These are phyloP conservation scores for Brachymystax lenok DNA, from an alignment of 2,797 vertebrate genomes.

Conservation along the genomic window DNA sequence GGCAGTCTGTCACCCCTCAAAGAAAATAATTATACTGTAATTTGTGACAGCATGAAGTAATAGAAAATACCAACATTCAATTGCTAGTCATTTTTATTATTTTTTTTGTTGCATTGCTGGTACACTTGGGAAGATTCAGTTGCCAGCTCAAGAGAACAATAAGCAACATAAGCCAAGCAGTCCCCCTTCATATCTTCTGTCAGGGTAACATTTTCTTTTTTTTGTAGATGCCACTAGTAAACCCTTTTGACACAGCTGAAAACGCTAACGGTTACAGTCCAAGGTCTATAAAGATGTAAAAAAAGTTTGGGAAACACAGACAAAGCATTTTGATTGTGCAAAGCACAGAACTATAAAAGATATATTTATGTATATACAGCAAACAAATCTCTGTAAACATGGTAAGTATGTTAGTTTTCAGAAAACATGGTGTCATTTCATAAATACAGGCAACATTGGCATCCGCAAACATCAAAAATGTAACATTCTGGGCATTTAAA, in stretches of 20 bases:
- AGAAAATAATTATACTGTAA: background rate
- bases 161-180: slow-evolving; percentile 83
- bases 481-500: slow-evolving; percentile 86
- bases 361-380: slow-evolving; percentile 86
- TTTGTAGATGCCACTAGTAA: slow-evolving; percentile 84
- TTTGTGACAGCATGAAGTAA: background rate
- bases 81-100: slow-evolving; percentile 78
- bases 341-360: slow-evolving; percentile 94
- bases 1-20: background rate
- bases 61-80: slow-evolving; percentile 30
- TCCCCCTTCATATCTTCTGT: slow-evolving; percentile 64
- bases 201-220: slow-evolving; percentile 61
- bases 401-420: slow-evolving; percentile 91
- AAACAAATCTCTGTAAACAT: slow-evolving; percentile 98
- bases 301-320: slow-evolving; percentile 85
- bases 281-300: slow-evolving; percentile 75
- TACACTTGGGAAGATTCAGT: slow-evolving; percentile 83
- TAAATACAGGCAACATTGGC: slow-evolving; percentile 96
- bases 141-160: slow-evolving; percentile 81
- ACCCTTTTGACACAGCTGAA: slow-evolving; percentile 88
- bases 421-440: slow-evolving; percentile 90
- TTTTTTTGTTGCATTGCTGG: slow-evolving; percentile 81
- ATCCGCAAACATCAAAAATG: slow-evolving; percentile 89
- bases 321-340: slow-evolving; percentile 86
- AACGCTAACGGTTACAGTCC: slow-evolving; percentile 88